Evolutionary conservation across 1,140 invertebrate species (phyloP), one percentile per base, ranked within the genome.

Genomic region (Polypedilum pembai): DNA sequence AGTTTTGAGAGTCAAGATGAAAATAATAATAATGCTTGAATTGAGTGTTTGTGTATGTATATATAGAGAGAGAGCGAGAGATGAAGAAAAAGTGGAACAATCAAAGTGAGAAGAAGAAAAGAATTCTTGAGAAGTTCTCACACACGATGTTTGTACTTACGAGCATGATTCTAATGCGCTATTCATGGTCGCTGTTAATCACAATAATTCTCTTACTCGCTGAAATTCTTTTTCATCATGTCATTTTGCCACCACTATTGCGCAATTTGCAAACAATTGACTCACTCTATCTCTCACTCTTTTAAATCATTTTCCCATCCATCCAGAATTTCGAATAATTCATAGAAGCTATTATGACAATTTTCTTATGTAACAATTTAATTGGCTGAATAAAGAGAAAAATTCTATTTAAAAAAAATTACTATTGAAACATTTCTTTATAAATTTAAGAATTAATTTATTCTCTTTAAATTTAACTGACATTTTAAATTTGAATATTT

Each of bases 71-170:
- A n/a, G 8, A 12, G 45, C 12, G 15, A 56, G 65, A 56, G 65
- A 69, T 10, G 65, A 20, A 69, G 17, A 69, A 69, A 69, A 69
- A 69, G 20, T 69, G 20, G 65, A 69, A 69, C 65, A 69, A 69
- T 69, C 65, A 69, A 69, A 20, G 17, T 69, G 65, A 69, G 20
- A 69, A 21, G 10, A 69, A 20, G 17, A 69, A 12, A 10, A 18
- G 20, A 69, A 69, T 69, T 69, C 65, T 69, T 69, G 65, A 69
- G 65, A 69, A 69, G 17, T 69, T 69, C 65, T 69, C 65, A 69
- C 65, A 18, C 17, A 69, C 65, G 45, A 56, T 56, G 24, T 33
- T 33, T 33, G 24, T n/a, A 15, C 45, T 56, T 56, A n/a, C 12
- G 41, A 45, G 45, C 45, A n/a, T n/a, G 45, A 56, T 12, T 56